phyloP scores from a whole-genome alignment of 2,888 invertebrate genomes.

The Boloria selene region DNA sequence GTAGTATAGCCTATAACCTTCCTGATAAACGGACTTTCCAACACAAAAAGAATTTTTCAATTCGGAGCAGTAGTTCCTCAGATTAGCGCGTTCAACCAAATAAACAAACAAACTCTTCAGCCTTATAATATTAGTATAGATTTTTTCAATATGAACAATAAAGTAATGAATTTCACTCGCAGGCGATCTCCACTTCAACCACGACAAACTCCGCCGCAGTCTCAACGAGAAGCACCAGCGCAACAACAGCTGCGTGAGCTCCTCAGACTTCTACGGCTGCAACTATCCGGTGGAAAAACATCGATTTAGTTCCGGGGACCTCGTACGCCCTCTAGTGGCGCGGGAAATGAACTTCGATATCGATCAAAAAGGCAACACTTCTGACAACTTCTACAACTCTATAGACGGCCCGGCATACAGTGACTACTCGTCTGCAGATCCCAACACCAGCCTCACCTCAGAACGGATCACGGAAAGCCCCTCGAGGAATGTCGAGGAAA shows the following conservation, averaged over 20 bases:
- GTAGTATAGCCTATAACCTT: no score
- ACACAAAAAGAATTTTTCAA: no score
- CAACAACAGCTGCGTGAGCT: constrained; percentile 79
- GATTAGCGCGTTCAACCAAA: no score
- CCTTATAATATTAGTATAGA: no score
- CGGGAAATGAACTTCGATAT: constrained; percentile 73
- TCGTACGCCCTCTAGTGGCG: constrained; percentile 74
- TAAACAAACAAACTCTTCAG: no score
- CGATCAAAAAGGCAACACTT: constrained; percentile 58
- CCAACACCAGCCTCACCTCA: constrained; percentile 57
- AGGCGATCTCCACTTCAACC: constrained; percentile 76
- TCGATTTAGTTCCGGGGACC: constrained; percentile 75
- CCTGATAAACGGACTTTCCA: no score
- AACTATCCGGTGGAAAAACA: constrained; percentile 80
- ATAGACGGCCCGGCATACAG: constrained; percentile 65
- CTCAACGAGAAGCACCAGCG: constrained; percentile 79
- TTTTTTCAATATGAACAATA: background rate
- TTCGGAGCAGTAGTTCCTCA: no score
- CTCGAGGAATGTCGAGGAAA: constrained; percentile 90
- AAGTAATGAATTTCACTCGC: constrained; percentile 28
- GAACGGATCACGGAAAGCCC: constrained; percentile 80
- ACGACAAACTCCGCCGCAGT: constrained; percentile 74
- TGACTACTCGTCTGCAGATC: constrained; percentile 64
- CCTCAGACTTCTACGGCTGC: constrained; percentile 80
- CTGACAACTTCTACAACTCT: constrained; percentile 71